Conservation (phyloP, 2,888 invertebrate species). For the Aspidiotus destructor region DNA sequence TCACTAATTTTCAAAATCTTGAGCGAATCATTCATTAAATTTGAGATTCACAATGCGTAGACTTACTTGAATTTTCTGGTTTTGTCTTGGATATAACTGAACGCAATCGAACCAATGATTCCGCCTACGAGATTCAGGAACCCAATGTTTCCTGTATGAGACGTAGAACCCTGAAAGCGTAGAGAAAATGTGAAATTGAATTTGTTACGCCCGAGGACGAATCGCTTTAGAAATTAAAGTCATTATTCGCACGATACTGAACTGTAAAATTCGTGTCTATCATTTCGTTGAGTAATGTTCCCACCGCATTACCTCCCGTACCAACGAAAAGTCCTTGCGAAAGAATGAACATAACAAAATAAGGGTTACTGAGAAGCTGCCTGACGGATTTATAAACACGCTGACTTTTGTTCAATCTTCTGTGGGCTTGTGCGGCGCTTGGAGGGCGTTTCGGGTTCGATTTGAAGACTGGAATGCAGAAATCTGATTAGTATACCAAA, state of each 20-base stretch:
- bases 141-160: conserved; percentile 83
- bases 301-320: too few species aligned
- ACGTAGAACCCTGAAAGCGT: conserved; percentile 51
- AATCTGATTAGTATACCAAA: too few species aligned
- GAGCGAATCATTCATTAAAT: background rate
- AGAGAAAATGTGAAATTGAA: background rate
- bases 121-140: conserved; percentile 84
- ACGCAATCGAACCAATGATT: conserved; percentile 83
- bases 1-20: background rate
- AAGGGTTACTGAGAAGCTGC: background rate
- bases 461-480: background rate
- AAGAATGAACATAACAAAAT: too few species aligned
- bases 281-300: too few species aligned
- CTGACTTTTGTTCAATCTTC: background rate
- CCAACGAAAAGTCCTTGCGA: too few species aligned
- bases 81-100: conserved; percentile 82
- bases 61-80: conserved; percentile 85
- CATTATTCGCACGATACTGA: too few species aligned
- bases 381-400: background rate
- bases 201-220: too few species aligned
- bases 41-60: background rate
- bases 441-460: background rate
- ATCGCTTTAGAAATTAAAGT: too few species aligned
- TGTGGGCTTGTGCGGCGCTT: background rate
- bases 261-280: too few species aligned